Conservation (phyloP, 2,797 vertebrate species). For the Tragelaphus oryx region DNA sequence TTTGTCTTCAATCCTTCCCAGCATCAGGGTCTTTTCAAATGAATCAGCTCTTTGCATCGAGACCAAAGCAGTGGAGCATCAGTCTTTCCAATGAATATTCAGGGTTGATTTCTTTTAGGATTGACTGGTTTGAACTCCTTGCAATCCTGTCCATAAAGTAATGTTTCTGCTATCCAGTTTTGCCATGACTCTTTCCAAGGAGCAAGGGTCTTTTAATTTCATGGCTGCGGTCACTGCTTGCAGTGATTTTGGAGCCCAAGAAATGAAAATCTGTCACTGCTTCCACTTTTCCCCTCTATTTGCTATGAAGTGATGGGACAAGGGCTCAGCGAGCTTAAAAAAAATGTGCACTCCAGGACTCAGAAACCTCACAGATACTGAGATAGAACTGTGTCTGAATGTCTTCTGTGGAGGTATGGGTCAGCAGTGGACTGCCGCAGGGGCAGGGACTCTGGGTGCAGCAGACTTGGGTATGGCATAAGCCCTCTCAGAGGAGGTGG, state of each 20-base stretch:
- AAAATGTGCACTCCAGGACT: neutral
- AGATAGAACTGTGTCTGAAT: neutral
- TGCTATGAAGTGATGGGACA: neutral
- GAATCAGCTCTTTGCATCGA: neutral
- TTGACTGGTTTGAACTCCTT: neutral
- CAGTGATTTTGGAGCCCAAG: neutral
- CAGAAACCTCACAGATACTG: neutral
- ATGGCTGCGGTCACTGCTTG: neutral
- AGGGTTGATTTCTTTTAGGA: neutral
- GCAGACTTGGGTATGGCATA: neutral
- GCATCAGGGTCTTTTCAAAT: neutral
- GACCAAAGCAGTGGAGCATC: neutral
- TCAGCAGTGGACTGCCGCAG: neutral
- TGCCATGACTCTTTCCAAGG: neutral
- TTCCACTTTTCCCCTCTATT: neutral
- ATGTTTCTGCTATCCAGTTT: neutral
- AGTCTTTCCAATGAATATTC: neutral
- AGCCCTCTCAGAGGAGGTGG: neutral
- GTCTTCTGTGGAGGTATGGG: neutral
- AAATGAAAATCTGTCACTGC: neutral
- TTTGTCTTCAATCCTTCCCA: neutral
- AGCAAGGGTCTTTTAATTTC: neutral
- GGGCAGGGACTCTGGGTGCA: neutral
- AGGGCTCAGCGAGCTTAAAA: neutral
- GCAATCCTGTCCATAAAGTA: neutral